phyloP scores from a whole-genome alignment of 1,140 invertebrate genomes.

The Aphaenogaster rudis region DNA sequence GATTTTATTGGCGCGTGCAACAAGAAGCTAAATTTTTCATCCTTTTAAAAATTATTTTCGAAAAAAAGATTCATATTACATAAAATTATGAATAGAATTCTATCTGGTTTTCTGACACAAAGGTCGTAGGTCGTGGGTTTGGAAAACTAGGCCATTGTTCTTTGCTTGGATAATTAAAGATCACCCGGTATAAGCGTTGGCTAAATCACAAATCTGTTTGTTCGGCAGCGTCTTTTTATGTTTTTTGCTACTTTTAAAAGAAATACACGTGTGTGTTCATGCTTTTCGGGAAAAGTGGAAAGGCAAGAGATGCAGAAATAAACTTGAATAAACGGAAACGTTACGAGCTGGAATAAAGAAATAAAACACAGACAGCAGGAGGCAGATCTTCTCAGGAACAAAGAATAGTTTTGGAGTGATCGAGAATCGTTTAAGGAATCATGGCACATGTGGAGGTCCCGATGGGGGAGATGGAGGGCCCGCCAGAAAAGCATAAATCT shows the following conservation, averaged over 20 bases:
- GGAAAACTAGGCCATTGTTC: no score
- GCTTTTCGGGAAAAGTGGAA: not conserved
- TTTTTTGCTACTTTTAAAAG: not conserved
- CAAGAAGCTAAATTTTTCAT: not conserved
- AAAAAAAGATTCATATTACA: not conserved
- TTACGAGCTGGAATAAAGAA: not conserved
- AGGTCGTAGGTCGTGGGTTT: not conserved
- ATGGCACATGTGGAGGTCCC: constrained; percentile 79
- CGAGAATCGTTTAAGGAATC: not conserved
- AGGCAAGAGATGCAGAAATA: not conserved
- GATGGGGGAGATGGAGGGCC: constrained; percentile 75
- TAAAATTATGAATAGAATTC: not conserved
- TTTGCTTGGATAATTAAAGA: not conserved
- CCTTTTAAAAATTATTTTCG: not conserved
- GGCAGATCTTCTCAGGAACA: not conserved
- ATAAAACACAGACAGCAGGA: not conserved
- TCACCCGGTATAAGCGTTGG: constrained; percentile 18
- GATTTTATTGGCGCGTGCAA: no score
- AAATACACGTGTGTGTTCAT: not conserved
- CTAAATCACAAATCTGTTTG: not conserved
- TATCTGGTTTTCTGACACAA: not conserved
- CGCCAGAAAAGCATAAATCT: constrained; percentile 68
- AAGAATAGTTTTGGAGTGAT: not conserved
- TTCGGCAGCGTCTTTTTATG: not conserved
- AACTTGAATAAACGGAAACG: not conserved